These are phyloP conservation scores for Clarias batrachus DNA, from an alignment of 2,113 vertebrate species.

Conservation along the genomic window DNA sequence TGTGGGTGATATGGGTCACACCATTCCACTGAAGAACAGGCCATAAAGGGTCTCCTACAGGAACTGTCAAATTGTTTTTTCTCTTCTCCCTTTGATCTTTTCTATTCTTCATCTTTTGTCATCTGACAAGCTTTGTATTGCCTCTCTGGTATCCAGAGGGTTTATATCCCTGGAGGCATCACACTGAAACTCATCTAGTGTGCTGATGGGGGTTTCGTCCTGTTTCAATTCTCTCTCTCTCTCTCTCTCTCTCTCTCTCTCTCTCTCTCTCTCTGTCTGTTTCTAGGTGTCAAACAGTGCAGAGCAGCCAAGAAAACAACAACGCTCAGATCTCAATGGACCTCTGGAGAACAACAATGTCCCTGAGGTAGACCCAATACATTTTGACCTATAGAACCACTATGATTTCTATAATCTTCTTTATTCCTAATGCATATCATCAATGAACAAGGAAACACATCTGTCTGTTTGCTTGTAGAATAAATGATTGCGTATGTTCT, in stretches of 20 bases:
- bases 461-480: not conserved
- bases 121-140: constrained; percentile 23
- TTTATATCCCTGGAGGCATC: constrained; percentile 1
- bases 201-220: constrained; percentile 10
- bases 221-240: not conserved
- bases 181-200: constrained; percentile 3
- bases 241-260: constrained; percentile 45
- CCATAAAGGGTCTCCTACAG: not conserved
- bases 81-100: constrained; percentile 16
- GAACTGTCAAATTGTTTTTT: constrained; percentile 3
- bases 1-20: not conserved
- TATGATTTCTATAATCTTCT: not conserved
- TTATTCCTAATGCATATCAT: not conserved
- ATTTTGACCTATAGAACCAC: constrained; percentile 21
- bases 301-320: constrained; percentile 91
- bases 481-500: not conserved
- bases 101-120: constrained; percentile 2
- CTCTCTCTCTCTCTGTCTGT: constrained; percentile 46
- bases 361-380: constrained; percentile 77
- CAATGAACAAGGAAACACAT: not conserved
- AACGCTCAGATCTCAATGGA: constrained; percentile 95
- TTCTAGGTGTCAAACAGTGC: constrained; percentile 83
- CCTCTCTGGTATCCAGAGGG: not conserved
- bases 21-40: not conserved
- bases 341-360: constrained; percentile 91